Evolutionary conservation across 2,113 vertebrate species (phyloP).

Genomic region (Plecotus auritus): DNA sequence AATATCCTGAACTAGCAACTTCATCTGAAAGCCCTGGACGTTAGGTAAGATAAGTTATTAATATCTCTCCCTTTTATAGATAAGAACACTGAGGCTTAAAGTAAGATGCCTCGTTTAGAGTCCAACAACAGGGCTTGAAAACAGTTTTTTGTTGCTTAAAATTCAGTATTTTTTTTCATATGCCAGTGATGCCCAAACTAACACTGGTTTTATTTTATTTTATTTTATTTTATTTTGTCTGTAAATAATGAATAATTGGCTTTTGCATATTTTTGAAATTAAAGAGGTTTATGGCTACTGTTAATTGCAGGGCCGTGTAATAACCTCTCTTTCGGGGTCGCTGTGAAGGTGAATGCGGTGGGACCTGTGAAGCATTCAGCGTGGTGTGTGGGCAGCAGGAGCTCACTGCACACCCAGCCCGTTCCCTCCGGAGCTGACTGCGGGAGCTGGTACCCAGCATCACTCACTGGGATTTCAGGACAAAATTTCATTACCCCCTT

Average conservation of each 20-base stretch:
- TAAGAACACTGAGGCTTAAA: background rate
- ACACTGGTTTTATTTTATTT: background rate
- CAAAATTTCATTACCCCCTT: background rate
- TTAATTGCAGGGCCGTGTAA: background rate
- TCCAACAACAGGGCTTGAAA: background rate
- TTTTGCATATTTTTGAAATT: background rate
- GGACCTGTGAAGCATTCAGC: background rate
- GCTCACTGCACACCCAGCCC: fast-evolving
- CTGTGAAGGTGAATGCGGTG: fast-evolving
- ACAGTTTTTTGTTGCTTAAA: background rate
- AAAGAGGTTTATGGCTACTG: background rate
- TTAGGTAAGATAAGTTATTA: background rate
- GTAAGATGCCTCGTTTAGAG: background rate
- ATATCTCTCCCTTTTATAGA: background rate
- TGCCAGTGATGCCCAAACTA: background rate
- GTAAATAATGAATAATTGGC: background rate
- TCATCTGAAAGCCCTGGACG: background rate
- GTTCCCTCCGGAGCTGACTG: background rate
- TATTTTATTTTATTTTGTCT: background rate
- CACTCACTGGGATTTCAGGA: background rate
- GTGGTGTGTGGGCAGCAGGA: fast-evolving
- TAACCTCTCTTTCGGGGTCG: background rate
- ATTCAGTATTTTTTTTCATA: background rate
- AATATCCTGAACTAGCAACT: background rate
- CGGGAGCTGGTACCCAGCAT: background rate